A percentile compares a stretch with the other conserved stretches of the same genome.
These are phyloP conservation scores for Sphyrna mokarran DNA, from an alignment of 2,113 vertebrate species.

Conservation along the genomic window DNA sequence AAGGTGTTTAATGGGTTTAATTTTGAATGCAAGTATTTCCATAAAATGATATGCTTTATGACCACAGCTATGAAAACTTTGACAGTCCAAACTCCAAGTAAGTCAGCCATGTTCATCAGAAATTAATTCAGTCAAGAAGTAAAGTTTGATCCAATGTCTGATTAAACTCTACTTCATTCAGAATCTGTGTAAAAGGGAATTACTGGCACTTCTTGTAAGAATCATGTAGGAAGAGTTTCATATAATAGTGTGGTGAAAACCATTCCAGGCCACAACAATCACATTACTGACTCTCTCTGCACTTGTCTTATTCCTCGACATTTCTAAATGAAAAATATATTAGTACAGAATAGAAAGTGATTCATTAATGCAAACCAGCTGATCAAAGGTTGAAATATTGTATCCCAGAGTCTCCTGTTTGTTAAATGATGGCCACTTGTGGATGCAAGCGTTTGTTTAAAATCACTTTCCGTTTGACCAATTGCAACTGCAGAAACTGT, in stretches of 20 bases:
- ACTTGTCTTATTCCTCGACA: neutral
- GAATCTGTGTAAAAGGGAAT: neutral
- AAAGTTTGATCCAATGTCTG: neutral
- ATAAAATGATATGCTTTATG: neutral
- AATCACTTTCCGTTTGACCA: neutral
- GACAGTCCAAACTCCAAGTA: slow-evolving; percentile 57
- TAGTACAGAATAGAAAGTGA: too few relatives aligned
- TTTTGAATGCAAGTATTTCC: too few relatives aligned
- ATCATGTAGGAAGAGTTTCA: neutral
- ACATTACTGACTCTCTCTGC: neutral
- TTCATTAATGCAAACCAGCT: too few relatives aligned
- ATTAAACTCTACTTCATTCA: neutral
- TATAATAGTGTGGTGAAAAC: neutral
- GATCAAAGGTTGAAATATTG: neutral
- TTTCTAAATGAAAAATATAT: neutral
- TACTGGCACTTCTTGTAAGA: neutral
- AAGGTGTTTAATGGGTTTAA: too few relatives aligned
- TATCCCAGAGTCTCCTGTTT: neutral
- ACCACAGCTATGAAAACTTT: slow-evolving; percentile 67
- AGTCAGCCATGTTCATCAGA: slow-evolving; percentile 52
- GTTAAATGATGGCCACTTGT: neutral
- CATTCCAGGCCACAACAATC: neutral
- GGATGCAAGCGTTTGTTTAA: neutral
- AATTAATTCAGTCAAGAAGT: slow-evolving; percentile 66
- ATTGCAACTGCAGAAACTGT: slow-evolving; percentile 67